phyloP scores from a whole-genome alignment of 2,888 invertebrate genomes.

The Crossocerus cetratus region DNA sequence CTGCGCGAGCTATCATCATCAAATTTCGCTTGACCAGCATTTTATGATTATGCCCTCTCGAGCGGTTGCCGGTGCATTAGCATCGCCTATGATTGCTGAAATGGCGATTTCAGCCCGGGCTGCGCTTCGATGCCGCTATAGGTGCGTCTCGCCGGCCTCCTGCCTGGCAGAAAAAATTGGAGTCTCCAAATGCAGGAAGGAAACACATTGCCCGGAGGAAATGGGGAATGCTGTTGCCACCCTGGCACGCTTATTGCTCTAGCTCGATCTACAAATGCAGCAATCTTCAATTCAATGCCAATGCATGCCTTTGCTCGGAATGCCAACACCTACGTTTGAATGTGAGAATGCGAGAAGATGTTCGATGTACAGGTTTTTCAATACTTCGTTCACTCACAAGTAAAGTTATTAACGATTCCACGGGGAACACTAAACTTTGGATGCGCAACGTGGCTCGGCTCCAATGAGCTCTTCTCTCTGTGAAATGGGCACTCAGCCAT shows the following conservation, averaged over 20 bases:
- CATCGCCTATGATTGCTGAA: slow-evolving; percentile 41
- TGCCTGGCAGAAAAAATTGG: not conserved
- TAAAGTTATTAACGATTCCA: slow-evolving; percentile 7
- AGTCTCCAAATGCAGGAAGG: slow-evolving; percentile 61
- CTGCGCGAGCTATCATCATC: slow-evolving; percentile 53
- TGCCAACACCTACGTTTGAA: no score
- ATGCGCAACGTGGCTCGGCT: slow-evolving; percentile 33
- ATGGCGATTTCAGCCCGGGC: slow-evolving; percentile 24
- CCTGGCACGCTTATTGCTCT: slow-evolving; percentile 40
- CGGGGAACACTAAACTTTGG: slow-evolving; percentile 21
- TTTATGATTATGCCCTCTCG: slow-evolving; percentile 49
- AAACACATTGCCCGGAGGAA: slow-evolving; percentile 67
- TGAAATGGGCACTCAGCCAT: slow-evolving; percentile 57
- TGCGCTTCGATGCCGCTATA: slow-evolving; percentile 29
- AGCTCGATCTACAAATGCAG: not conserved
- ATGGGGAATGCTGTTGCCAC: slow-evolving; percentile 54
- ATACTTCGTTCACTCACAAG: slow-evolving; percentile 9
- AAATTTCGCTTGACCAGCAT: slow-evolving; percentile 50
- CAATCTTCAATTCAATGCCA: slow-evolving; percentile 8
- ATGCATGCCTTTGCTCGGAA: no score
- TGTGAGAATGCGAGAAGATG: not conserved
- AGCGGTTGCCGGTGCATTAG: slow-evolving; percentile 39
- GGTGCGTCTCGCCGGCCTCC: not conserved
- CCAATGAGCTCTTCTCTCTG: slow-evolving; percentile 49
- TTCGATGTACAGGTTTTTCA: not conserved